Percentiles rank a stretch among this genome's conserved stretches.
These are phyloP conservation scores for Acleris laterana DNA, from an alignment of 2,888 invertebrate species.

Conservation along the genomic window DNA sequence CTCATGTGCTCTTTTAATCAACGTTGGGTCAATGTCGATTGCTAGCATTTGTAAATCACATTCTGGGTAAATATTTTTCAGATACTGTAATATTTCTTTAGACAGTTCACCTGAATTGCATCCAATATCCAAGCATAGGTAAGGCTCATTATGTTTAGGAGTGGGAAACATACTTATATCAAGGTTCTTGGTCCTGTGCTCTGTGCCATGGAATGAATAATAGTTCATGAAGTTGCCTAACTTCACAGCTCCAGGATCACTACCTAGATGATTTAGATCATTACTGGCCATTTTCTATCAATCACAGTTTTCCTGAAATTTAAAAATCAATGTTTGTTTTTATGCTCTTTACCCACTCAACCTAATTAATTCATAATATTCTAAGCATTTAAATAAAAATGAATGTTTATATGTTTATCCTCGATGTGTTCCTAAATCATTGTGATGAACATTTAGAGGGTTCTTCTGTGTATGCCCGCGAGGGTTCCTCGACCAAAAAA, in stretches of 20 bases:
- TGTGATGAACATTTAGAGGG: too few relatives aligned
- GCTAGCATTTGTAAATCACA: conserved; percentile 83
- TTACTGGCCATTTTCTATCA: conserved; percentile 38
- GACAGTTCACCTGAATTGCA: conserved; percentile 93
- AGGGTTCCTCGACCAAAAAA: too few relatives aligned
- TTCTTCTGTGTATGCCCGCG: too few relatives aligned
- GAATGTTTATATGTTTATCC: too few relatives aligned
- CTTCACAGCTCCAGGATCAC: conserved; percentile 90
- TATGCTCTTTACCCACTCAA: too few relatives aligned
- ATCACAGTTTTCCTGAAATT: not conserved
- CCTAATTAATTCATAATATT: too few relatives aligned
- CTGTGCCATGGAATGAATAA: conserved; percentile 91
- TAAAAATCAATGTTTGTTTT: not conserved
- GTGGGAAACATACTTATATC: conserved; percentile 64
- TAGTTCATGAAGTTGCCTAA: conserved; percentile 95
- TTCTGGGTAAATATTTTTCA: conserved; percentile 68
- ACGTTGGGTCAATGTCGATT: conserved; percentile 89
- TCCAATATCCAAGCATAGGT: conserved; percentile 88
- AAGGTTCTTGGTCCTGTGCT: conserved; percentile 87
- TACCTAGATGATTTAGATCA: conserved; percentile 73
- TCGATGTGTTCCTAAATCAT: too few relatives aligned
- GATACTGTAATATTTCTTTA: conserved; percentile 78
- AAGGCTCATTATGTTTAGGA: conserved; percentile 43
- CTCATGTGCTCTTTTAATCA: conserved; percentile 88
- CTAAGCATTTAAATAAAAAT: too few relatives aligned